Evolutionary conservation across 1,140 invertebrate genomes (phyloP), one percentile per base, ranked within the genome.

Genomic region (Drosophila azteca): DNA sequence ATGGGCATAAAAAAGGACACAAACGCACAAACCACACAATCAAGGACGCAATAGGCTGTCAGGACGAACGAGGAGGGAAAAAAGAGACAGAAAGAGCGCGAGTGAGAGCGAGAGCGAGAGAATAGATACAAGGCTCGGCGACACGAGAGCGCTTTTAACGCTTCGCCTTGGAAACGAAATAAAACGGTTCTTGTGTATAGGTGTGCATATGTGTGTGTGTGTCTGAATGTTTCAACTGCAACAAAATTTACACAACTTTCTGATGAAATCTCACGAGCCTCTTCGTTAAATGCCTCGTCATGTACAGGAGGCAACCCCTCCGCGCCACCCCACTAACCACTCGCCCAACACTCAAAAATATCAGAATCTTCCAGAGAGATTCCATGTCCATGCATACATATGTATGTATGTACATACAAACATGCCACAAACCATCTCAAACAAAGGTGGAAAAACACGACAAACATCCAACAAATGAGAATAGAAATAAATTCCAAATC

Each of bases 121-220:
- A 72, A 45, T n/a, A 48, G 58, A 29, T 41, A 72, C 69, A 44
- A 44, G 35, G 35, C 11, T 39, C 35, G 35, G 13, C 35, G 43
- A 44, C 50, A 60, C 61, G 49, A 65, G 61, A 62, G 29, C 29
- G 50, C 54, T 69, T 81, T 84, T 84, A 67, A 84, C 67, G 77
- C 63, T 75, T 75, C 74, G 68, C 81, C 82, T 84, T 84, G 82
- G 85, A 84, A 84, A 61, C 64, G 81, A 74, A 70, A 85, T 84
- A 85, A 87, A 85, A 52, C 63, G 29, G 59, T 78, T 71, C 57
- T 61, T 20, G 53, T 61, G 70, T 70, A 17, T 64, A 26, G 48
- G 61, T 59, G 17, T 63, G 31, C n/a, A n/a, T n/a, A n/a, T 55
- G 53, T 48, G 45, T 66, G 22, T 31, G 50, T 41, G 22, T 8